Evolutionary conservation across 1,140 invertebrate species (phyloP).

Genomic region (Watersipora subatra): DNA sequence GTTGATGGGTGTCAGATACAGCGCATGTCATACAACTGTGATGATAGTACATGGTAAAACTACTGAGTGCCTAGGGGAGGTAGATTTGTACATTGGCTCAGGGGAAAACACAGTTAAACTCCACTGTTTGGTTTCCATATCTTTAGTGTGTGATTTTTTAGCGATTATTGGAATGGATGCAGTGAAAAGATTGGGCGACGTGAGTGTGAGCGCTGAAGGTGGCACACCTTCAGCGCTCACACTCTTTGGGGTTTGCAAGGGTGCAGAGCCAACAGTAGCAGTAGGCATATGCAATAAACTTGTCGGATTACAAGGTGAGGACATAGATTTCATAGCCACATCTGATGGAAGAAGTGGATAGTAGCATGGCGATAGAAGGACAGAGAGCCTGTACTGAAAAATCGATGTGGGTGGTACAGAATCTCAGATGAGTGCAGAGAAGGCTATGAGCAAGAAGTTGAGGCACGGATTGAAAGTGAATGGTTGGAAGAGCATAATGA

Average conservation of each 20-base stretch:
- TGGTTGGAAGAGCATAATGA: background rate
- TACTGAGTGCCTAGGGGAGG: background rate
- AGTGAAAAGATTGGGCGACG: background rate
- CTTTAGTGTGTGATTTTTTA: background rate
- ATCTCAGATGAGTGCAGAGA: background rate
- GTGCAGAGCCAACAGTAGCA: background rate
- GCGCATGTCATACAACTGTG: background rate
- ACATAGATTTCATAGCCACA: background rate
- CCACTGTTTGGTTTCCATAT: background rate
- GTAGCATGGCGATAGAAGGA: background rate
- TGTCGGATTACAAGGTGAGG: background rate
- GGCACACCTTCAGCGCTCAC: no score
- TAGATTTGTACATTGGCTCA: background rate
- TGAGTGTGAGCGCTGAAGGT: background rate
- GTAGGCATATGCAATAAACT: background rate
- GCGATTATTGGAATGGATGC: conserved; percentile 1
- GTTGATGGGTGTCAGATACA: background rate
- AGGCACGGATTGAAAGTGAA: background rate
- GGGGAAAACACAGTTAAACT: background rate
- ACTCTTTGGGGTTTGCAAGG: background rate
- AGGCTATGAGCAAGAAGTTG: background rate
- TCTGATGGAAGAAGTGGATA: background rate
- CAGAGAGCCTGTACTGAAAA: background rate
- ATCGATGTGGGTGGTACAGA: background rate
- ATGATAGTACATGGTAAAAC: background rate